These are phyloP conservation scores for Drosophila lowei DNA, from an alignment of 1,140 invertebrate genomes.

Conservation along the genomic window DNA sequence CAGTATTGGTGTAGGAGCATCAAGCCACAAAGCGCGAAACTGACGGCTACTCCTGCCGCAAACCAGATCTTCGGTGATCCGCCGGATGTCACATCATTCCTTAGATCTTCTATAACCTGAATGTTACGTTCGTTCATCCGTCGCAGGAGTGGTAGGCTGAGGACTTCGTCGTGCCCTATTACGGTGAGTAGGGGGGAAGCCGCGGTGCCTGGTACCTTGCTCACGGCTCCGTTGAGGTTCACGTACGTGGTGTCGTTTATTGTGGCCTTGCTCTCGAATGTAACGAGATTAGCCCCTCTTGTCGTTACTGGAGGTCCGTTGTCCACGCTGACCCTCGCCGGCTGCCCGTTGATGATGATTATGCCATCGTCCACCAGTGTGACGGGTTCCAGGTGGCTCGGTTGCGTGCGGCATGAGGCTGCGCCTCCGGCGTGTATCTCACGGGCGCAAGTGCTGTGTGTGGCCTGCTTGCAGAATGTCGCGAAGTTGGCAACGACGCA, in stretches of 20 bases:
- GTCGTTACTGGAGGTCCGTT: conserved; percentile 4
- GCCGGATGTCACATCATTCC: conserved; percentile 3
- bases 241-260: conserved; percentile 10
- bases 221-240: conserved; percentile 16
- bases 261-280: conserved; percentile 5
- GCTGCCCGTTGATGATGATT: conserved; percentile 2
- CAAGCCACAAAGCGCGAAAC: conserved; percentile 3
- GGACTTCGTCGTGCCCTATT: no score
- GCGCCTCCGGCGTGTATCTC: neutral
- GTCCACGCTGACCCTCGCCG: conserved; percentile 5
- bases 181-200: no score
- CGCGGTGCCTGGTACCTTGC: no score
- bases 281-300: conserved; percentile 4
- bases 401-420: neutral
- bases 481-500: neutral
- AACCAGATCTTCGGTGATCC: conserved; percentile 4
- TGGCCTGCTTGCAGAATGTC: neutral
- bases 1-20: conserved; percentile 4
- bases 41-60: conserved; percentile 1
- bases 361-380: neutral
- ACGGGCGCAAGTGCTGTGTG: neutral
- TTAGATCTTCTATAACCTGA: conserved; percentile 13
- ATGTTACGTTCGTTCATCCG: conserved; percentile 19
- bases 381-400: conserved; percentile 1
- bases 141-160: neutral